phyloP scores from a whole-genome alignment of 2,113 vertebrate species.

The Piaya cayana region DNA sequence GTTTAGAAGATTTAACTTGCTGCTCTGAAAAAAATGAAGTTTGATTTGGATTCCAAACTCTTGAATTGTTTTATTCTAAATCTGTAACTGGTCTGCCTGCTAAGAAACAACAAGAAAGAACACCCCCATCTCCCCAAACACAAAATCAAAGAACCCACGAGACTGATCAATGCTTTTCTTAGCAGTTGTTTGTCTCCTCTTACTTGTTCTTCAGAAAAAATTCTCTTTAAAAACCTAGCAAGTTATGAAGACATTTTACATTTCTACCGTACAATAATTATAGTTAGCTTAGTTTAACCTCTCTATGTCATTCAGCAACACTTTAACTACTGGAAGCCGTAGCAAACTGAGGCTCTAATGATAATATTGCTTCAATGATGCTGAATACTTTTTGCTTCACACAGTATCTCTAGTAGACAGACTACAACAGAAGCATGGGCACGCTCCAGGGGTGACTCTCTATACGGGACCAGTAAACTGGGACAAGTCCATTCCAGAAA shows the following conservation, averaged over 20 bases:
- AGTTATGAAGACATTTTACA: slow-evolving; percentile 51
- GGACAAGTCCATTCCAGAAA: slow-evolving; percentile 18
- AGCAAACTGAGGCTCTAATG: slow-evolving; percentile 40
- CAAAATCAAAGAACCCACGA: not conserved
- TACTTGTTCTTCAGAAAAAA: not conserved
- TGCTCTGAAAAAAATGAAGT: not conserved
- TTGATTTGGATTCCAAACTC: not conserved
- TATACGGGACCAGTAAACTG: slow-evolving; percentile 34
- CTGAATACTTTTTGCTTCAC: slow-evolving; percentile 63
- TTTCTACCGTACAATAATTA: slow-evolving; percentile 57
- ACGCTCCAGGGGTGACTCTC: slow-evolving; percentile 23
- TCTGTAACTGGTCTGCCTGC: not conserved
- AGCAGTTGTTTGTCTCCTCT: not conserved
- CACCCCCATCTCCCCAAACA: not conserved
- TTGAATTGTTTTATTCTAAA: not conserved
- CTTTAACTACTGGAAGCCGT: slow-evolving; percentile 5
- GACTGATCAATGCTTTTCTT: not conserved
- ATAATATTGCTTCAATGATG: slow-evolving; percentile 65
- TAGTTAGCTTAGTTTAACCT: slow-evolving; percentile 23
- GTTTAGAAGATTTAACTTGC: not conserved
- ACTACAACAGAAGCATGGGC: slow-evolving; percentile 61
- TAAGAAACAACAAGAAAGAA: not conserved
- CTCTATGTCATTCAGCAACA: slow-evolving; percentile 35
- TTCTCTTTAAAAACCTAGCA: slow-evolving; percentile 37
- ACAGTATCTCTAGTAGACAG: slow-evolving; percentile 58